phyloP scores from a whole-genome alignment of 1,140 invertebrate genomes.

The Triops longicaudatus region DNA sequence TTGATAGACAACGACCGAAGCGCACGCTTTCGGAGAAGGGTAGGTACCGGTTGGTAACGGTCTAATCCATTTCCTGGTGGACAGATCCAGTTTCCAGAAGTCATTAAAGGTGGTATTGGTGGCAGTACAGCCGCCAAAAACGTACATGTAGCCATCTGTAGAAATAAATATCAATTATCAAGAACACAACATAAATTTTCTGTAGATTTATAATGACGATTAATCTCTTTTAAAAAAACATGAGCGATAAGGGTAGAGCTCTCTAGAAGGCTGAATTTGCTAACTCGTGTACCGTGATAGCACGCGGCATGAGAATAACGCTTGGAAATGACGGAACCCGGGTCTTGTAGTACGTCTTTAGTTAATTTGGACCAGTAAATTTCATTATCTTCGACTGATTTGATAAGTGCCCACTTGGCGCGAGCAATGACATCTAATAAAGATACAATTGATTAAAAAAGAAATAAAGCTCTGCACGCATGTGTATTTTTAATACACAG shows the following conservation, averaged over 20 bases:
- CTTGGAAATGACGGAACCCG: conserved; percentile 65
- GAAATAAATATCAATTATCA: conserved; percentile 26
- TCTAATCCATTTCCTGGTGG: conserved; percentile 69
- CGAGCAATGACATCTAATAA: not conserved
- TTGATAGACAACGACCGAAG: conserved; percentile 76
- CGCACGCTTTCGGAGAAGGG: conserved; percentile 92
- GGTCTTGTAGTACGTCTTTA: conserved; percentile 38
- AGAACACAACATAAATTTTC: conserved; percentile 17
- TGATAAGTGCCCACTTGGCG: not conserved
- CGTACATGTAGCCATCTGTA: conserved; percentile 70
- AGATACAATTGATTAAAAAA: not conserved
- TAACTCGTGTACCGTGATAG: conserved; percentile 46
- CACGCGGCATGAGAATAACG: conserved; percentile 87
- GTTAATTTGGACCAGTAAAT: conserved; percentile 21
- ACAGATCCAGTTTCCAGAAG: conserved; percentile 86
- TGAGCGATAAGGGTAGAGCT: not conserved
- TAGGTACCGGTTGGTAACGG: conserved; percentile 75
- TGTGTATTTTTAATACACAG: not conserved
- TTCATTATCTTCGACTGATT: not conserved
- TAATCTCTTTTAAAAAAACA: too few relatives aligned
- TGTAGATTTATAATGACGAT: not conserved
- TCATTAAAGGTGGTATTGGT: conserved; percentile 94
- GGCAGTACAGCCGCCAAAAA: conserved; percentile 93
- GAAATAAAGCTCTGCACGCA: too few relatives aligned
- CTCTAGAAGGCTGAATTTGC: too few relatives aligned